Conservation (phyloP, 2,797 vertebrate species). For the Molossus molossus region DNA sequence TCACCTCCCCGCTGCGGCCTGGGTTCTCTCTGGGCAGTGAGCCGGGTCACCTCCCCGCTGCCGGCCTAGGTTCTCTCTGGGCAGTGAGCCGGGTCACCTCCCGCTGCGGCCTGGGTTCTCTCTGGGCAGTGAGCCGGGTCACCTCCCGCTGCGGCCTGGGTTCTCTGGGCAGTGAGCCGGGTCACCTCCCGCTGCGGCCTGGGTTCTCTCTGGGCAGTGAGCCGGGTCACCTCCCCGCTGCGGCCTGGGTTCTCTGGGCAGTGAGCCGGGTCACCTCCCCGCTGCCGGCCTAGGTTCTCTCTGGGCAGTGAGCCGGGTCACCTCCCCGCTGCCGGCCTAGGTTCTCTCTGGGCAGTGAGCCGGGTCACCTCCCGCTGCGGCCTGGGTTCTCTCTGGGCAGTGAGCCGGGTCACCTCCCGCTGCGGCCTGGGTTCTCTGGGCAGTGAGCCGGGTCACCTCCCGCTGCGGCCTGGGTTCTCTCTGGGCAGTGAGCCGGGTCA, state of each 20-base stretch:
- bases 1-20: not conserved
- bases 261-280: not conserved
- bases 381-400: not conserved
- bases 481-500: not conserved
- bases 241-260: not conserved
- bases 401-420: not conserved
- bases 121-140: not conserved
- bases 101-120: not conserved
- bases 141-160: not conserved
- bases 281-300: not conserved
- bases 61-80: not conserved
- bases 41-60: not conserved
- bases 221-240: not conserved
- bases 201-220: not conserved
- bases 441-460: too few species aligned
- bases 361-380: not conserved
- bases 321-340: not conserved
- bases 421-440: not conserved
- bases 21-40: not conserved
- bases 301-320: not conserved
- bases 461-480: not conserved
- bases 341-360: too few species aligned
- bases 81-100: too few species aligned
- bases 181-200: not conserved
- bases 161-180: not conserved